A percentile compares a stretch with the other conserved stretches of the same genome.
phyloP scores from a whole-genome alignment of 1,140 invertebrate species.

The Pristionchus pacificus region DNA sequence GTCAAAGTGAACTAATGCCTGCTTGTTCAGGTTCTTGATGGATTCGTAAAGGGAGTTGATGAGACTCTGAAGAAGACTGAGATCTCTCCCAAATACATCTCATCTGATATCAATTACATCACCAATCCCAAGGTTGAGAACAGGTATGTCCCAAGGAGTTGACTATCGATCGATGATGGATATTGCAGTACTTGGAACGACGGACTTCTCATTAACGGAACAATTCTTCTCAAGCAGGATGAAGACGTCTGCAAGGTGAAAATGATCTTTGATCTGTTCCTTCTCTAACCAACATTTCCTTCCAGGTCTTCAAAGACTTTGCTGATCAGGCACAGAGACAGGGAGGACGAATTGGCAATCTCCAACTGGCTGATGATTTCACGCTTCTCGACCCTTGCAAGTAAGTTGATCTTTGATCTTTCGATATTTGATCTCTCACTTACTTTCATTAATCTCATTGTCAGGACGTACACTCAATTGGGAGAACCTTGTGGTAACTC shows the following conservation, averaged over 20 bases:
- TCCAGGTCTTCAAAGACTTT: conserved; percentile 7
- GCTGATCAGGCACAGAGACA: neutral
- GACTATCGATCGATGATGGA: no score
- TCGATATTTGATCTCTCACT: no score
- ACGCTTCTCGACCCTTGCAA: conserved; percentile 29
- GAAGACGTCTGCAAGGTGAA: conserved; percentile 24
- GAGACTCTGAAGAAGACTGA: conserved; percentile 29
- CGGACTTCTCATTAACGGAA: conserved; percentile 34
- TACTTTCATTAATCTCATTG: neutral
- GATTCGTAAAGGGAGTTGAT: conserved; percentile 34
- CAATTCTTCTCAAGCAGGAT: conserved; percentile 15
- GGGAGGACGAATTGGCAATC: conserved; percentile 13
- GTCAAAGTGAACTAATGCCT: neutral
- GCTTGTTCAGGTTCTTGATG: conserved; percentile 35
- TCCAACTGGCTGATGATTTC: conserved; percentile 19
- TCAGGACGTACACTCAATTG: conserved; percentile 22
- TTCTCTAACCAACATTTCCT: neutral
- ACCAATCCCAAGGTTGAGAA: conserved; percentile 39
- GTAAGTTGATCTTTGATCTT: no score
- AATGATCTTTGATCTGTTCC: neutral
- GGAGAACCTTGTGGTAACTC: conserved; percentile 31
- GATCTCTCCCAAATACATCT: conserved; percentile 27
- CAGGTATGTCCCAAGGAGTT: neutral
- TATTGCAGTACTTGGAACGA: conserved; percentile 28
- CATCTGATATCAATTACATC: conserved; percentile 37